Conservation (phyloP, 2,797 vertebrate genomes). For the Neosilurus mollespiculum region DNA sequence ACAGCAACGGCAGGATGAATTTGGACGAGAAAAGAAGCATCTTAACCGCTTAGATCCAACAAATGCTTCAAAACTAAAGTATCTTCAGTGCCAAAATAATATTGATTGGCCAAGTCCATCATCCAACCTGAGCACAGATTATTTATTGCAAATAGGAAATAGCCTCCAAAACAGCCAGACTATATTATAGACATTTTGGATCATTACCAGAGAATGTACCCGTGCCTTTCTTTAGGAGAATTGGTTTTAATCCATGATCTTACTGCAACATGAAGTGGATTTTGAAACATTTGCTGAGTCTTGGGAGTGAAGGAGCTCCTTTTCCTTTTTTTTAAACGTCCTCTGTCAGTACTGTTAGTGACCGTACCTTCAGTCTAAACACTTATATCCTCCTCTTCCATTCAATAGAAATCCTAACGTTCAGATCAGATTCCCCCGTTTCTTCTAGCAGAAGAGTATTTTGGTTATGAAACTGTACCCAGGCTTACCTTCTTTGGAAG, state of each 20-base stretch:
- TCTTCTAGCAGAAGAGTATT: not conserved
- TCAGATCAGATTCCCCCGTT: not conserved
- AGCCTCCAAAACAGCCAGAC: not conserved
- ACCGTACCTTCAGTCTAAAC: not conserved
- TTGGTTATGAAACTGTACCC: not conserved
- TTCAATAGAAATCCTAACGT: not conserved
- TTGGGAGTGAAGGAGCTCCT: not conserved
- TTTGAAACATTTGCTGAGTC: not conserved
- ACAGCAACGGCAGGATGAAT: not conserved
- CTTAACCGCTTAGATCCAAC: not conserved
- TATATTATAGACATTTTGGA: not conserved
- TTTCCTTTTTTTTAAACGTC: not conserved
- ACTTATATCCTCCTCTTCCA: no score
- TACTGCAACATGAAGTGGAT: not conserved
- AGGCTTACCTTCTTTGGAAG: not conserved
- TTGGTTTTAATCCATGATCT: not conserved
- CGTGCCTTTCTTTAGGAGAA: not conserved
- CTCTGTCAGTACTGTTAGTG: not conserved
- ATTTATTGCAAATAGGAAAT: not conserved
- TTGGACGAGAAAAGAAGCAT: not conserved
- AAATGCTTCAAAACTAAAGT: not conserved
- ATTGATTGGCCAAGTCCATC: conserved; percentile 14
- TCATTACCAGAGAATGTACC: not conserved
- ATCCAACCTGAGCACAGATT: conserved; percentile 12
- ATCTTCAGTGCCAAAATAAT: conserved; percentile 2